Evolutionary conservation across 2,113 vertebrate species (phyloP).

Genomic region (Nothocercus nigrocapillus): DNA sequence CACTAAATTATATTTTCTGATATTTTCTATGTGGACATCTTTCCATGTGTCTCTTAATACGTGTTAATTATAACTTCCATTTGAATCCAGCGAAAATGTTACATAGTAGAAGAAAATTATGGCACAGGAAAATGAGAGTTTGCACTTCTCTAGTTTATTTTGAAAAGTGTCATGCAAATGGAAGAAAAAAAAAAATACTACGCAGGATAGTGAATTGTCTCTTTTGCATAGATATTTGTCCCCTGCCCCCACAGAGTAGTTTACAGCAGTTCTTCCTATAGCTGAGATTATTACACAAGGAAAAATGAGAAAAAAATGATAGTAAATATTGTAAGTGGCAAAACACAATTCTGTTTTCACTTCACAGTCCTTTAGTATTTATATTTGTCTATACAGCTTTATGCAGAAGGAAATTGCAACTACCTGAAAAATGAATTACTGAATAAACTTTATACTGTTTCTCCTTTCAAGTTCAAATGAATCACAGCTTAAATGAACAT

Average conservation of each 20-base stretch:
- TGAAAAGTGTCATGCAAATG: neutral
- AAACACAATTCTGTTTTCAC: neutral
- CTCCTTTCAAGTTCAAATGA: slow-evolving; percentile 26
- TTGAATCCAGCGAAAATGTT: neutral
- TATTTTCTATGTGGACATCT: neutral
- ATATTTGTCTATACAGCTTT: slow-evolving; percentile 29
- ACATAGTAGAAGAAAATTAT: neutral
- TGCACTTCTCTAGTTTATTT: neutral
- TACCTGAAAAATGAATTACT: slow-evolving; percentile 40
- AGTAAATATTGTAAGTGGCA: neutral
- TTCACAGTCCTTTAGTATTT: neutral
- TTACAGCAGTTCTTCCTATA: neutral
- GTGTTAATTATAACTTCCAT: neutral
- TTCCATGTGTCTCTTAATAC: neutral
- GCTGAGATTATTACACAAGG: neutral
- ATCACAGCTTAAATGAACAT: neutral
- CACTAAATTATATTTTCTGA: neutral
- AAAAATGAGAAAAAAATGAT: neutral
- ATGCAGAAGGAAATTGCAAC: slow-evolving; percentile 19
- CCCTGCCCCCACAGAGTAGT: neutral
- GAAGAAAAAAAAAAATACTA: neutral
- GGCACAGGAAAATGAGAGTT: neutral
- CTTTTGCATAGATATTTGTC: neutral
- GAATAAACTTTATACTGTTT: slow-evolving; percentile 68
- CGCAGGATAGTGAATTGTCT: neutral